Percentiles rank a stretch among this genome's conserved stretches.
Conservation (phyloP, 2,888 invertebrate species). For the Meganola albula region DNA sequence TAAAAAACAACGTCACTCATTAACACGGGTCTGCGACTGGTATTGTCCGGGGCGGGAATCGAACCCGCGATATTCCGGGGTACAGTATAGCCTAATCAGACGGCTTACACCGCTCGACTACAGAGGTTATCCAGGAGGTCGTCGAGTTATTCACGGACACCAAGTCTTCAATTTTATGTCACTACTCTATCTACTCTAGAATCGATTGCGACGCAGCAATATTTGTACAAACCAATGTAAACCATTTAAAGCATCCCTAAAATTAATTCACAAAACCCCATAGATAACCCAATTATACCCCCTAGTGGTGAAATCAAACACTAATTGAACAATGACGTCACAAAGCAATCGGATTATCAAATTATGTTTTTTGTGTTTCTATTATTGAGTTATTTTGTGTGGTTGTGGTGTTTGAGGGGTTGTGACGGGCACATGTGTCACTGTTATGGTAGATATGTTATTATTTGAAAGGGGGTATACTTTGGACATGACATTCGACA, state of each 20-base stretch:
- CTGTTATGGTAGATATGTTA: constrained; percentile 20
- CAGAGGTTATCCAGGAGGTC: too few species aligned
- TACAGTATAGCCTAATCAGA: too few species aligned
- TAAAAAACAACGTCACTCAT: too few species aligned
- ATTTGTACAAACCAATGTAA: constrained; percentile 11
- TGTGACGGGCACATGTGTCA: constrained; percentile 11
- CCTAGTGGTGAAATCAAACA: constrained; percentile 37
- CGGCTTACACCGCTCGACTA: too few species aligned
- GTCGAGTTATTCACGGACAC: too few species aligned
- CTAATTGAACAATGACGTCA: constrained; percentile 51
- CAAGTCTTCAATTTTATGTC: too few species aligned
- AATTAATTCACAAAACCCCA: constrained; percentile 25
- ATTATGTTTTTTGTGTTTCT: constrained; percentile 41
- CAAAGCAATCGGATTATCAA: constrained; percentile 61
- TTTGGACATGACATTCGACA: constrained; percentile 4
- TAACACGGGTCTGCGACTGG: too few species aligned
- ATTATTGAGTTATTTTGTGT: constrained; percentile 36
- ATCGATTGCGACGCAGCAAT: too few species aligned
- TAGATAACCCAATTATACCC: constrained; percentile 38
- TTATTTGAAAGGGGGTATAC: constrained; percentile 10
- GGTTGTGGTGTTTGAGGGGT: constrained; percentile 27
- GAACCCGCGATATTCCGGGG: too few species aligned
- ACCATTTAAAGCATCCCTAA: constrained; percentile 18
- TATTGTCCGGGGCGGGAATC: too few species aligned
- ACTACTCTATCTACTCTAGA: too few species aligned